phyloP scores from a whole-genome alignment of 2,113 vertebrate genomes.

The Morphnarchus princeps region DNA sequence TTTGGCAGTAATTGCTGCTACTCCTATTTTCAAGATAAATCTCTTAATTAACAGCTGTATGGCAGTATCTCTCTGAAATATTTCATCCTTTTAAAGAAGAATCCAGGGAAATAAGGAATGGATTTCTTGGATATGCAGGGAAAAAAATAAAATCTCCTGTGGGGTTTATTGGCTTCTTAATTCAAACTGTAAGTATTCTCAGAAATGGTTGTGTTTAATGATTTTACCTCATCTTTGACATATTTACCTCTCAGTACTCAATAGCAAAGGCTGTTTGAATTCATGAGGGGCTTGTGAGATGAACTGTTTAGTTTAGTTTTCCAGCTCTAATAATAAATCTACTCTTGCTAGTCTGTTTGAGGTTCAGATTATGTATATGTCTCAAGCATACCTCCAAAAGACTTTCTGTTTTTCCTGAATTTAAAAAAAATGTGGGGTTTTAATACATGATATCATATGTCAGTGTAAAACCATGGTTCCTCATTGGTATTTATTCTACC shows the following conservation, averaged over 20 bases:
- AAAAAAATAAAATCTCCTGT: not conserved
- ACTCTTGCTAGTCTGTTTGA: not conserved
- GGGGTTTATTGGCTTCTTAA: slow-evolving; percentile 2
- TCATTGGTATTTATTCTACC: not conserved
- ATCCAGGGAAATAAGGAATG: not conserved
- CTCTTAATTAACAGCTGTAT: slow-evolving; percentile 53
- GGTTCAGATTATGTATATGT: not conserved
- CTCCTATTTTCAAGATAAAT: slow-evolving; percentile 56
- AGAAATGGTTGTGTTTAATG: not conserved
- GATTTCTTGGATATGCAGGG: not conserved
- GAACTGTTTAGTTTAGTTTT: not conserved
- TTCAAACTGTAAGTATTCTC: not conserved
- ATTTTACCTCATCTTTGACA: not conserved
- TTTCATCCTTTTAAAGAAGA: slow-evolving; percentile 12
- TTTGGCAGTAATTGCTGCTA: slow-evolving; percentile 37
- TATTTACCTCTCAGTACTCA: not conserved
- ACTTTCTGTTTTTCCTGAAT: not conserved
- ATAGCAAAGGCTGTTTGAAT: not conserved
- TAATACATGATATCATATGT: no score
- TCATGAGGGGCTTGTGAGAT: not conserved
- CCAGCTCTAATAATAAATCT: not conserved
- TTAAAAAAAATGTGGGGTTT: fast-evolving
- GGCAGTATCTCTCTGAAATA: not conserved
- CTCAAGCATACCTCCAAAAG: not conserved
- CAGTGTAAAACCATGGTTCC: not conserved